phyloP scores from a whole-genome alignment of 2,797 vertebrate genomes.

The Diglossa cyanea region DNA sequence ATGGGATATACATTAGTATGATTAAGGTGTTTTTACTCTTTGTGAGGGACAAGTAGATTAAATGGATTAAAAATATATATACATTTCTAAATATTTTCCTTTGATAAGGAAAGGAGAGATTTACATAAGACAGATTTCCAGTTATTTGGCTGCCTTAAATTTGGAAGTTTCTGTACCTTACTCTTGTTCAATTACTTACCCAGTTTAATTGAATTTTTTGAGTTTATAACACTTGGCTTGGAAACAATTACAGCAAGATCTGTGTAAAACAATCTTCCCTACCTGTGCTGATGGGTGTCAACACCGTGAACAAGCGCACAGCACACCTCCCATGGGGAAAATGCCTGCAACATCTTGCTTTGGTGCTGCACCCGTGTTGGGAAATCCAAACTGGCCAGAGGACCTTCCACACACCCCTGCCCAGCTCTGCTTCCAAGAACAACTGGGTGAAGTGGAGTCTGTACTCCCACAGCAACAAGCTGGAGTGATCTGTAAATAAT shows the following conservation, averaged over 20 bases:
- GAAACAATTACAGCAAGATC: not conserved
- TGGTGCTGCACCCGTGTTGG: rapidly evolving
- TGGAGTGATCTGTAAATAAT: not conserved
- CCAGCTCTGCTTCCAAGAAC: not conserved
- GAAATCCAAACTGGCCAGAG: not conserved
- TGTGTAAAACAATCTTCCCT: not conserved
- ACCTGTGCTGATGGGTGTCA: not conserved
- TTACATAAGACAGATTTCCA: not conserved
- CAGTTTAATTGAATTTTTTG: not conserved
- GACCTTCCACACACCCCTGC: not conserved
- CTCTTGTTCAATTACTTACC: not conserved
- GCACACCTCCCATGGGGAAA: rapidly evolving
- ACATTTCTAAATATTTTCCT: not conserved
- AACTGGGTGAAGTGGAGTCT: rapidly evolving
- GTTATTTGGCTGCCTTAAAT: not conserved
- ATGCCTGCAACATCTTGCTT: not conserved
- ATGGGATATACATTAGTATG: not conserved
- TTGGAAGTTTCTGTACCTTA: not conserved
- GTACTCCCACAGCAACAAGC: not conserved
- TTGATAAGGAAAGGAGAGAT: not conserved
- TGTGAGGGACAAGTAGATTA: not conserved
- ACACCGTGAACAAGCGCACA: not conserved
- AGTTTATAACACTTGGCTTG: not conserved
- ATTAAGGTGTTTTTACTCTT: not conserved
- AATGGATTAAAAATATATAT: not conserved